Percentiles rank a stretch among this genome's conserved stretches.
Conservation (phyloP, 2,888 invertebrate genomes). For the Ommatoiulus sabulosus region DNA sequence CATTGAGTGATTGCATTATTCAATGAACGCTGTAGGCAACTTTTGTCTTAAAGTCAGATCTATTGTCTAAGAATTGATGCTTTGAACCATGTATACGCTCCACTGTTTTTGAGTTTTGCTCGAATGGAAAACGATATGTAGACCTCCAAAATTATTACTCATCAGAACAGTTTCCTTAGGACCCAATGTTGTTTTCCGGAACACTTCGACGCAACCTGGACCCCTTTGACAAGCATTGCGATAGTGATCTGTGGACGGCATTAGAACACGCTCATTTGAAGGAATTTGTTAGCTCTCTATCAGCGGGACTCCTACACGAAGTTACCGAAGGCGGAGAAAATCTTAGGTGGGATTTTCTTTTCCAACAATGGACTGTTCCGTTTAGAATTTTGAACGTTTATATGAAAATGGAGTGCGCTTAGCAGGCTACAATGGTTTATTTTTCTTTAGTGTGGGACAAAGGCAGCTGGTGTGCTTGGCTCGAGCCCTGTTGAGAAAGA, state of each 20-base stretch:
- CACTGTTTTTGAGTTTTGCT: no score
- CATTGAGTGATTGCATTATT: no score
- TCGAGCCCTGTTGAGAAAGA: slow-evolving; percentile 61
- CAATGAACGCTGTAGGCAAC: no score
- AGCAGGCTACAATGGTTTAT: neutral
- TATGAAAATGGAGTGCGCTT: neutral
- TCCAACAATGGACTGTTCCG: neutral
- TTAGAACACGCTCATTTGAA: slow-evolving; percentile 91
- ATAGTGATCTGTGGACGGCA: slow-evolving; percentile 88
- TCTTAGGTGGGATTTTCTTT: slow-evolving; percentile 67
- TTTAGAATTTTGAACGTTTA: neutral
- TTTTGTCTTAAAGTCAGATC: no score
- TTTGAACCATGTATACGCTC: no score
- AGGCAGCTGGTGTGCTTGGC: slow-evolving; percentile 62
- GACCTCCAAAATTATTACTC: neutral
- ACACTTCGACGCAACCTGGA: slow-evolving; percentile 91
- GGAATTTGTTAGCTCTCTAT: slow-evolving; percentile 81
- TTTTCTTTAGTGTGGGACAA: slow-evolving; percentile 60
- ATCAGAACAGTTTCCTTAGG: slow-evolving; percentile 70
- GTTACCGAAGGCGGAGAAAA: slow-evolving; percentile 94
- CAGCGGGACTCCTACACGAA: slow-evolving; percentile 83
- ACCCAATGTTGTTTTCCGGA: slow-evolving; percentile 95
- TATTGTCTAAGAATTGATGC: no score
- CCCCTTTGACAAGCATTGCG: slow-evolving; percentile 82
- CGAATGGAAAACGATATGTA: no score